Conservation (phyloP, 2,797 vertebrate species). For the Neoniphon sammara region DNA sequence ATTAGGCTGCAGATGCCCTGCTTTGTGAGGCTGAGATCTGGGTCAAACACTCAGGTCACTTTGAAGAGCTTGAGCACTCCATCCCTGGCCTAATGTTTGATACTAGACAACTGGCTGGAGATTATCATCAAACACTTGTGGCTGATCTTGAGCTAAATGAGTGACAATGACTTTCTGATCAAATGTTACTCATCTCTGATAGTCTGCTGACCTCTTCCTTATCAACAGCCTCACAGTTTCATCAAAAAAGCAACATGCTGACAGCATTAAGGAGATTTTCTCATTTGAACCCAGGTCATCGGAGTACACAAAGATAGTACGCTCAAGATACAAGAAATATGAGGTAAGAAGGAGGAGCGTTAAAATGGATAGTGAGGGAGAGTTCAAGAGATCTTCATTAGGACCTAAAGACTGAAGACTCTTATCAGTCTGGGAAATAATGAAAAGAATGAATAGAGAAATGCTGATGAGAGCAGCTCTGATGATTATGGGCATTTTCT, state of each 20-base stretch:
- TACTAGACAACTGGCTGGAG: constrained; percentile 47
- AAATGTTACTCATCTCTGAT: constrained; percentile 43
- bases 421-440: constrained; percentile 60
- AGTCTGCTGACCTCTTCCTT: not conserved
- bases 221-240: not conserved
- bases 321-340: constrained; percentile 53
- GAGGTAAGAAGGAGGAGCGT: constrained; percentile 43
- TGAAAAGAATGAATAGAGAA: constrained; percentile 41
- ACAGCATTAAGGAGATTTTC: constrained; percentile 1
- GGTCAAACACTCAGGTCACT: constrained; percentile 70
- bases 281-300: too few species aligned
- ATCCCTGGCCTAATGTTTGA: constrained; percentile 50
- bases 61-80: constrained; percentile 62
- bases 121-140: constrained; percentile 68
- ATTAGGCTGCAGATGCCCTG: constrained; percentile 52
- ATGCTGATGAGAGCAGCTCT: constrained; percentile 51
- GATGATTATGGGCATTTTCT: constrained; percentile 57
- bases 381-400: constrained; percentile 70
- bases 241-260: not conserved
- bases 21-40: constrained; percentile 55
- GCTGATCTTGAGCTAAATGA: constrained; percentile 57
- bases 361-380: constrained; percentile 49
- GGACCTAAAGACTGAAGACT: constrained; percentile 61
- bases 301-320: too few species aligned
- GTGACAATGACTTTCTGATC: constrained; percentile 60